Evolutionary conservation across 2,888 invertebrate species (phyloP).

Genomic region (Ophraella communa): DNA sequence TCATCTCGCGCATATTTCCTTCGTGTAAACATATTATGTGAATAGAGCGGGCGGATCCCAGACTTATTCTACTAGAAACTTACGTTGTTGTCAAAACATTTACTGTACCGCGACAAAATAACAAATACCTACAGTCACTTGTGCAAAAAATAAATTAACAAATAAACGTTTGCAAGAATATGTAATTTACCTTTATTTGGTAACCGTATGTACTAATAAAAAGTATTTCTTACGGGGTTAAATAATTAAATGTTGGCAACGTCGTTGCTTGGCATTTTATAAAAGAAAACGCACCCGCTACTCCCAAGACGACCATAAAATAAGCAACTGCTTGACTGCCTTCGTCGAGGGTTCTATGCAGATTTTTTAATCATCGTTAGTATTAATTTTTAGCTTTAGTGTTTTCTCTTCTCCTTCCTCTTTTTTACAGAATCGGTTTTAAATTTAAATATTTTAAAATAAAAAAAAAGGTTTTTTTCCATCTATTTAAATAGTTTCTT

Average conservation of each 20-base stretch:
- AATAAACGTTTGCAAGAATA: no score
- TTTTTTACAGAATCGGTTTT: neutral
- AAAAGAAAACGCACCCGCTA: constrained; percentile 38
- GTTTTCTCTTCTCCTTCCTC: constrained; percentile 16
- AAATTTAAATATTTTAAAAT: neutral
- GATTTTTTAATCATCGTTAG: constrained; percentile 52
- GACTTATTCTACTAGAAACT: constrained; percentile 11
- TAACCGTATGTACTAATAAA: no score
- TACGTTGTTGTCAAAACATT: constrained; percentile 14
- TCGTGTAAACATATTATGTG: constrained; percentile 34
- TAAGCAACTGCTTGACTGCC: constrained; percentile 41
- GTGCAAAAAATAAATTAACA: no score
- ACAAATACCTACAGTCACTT: no score
- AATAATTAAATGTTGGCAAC: constrained; percentile 8
- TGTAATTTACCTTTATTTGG: no score
- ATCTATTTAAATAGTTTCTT: no score
- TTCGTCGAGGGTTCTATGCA: constrained; percentile 45
- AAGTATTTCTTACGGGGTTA: neutral
- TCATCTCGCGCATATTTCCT: constrained; percentile 21
- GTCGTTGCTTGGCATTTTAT: constrained; percentile 4
- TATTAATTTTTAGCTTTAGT: constrained; percentile 49
- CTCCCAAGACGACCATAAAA: constrained; percentile 46
- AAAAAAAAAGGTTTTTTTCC: neutral
- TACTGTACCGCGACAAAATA: no score
- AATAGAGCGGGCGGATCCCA: constrained; percentile 12